These are phyloP conservation scores for Brachionus plicatilis DNA, from an alignment of 1,140 invertebrate genomes.

Conservation along the genomic window DNA sequence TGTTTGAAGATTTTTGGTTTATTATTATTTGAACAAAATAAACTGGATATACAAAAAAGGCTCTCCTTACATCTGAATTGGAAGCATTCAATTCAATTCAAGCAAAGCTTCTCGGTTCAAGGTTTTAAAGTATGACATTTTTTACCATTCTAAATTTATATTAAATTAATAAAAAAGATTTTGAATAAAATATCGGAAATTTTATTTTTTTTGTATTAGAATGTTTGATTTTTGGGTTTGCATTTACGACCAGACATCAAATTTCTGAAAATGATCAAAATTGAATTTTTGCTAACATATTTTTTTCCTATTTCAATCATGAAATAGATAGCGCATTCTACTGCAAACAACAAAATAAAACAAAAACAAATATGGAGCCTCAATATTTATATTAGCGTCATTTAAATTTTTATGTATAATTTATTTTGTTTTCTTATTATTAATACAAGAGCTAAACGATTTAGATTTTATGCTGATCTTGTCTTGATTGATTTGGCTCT, in stretches of 20 bases:
- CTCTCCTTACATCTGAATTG: neutral
- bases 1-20: neutral
- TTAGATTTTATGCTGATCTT: neutral
- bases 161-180: too few relatives aligned
- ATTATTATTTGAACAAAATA: neutral
- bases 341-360: neutral
- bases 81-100: neutral
- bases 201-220: neutral
- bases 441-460: neutral
- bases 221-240: too few relatives aligned
- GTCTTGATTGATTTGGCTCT: neutral
- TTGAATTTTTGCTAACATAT: too few relatives aligned
- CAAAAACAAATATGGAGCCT: neutral
- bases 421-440: neutral
- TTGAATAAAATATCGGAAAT: neutral
- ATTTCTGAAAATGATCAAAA: too few relatives aligned
- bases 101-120: neutral
- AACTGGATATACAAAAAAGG: neutral
- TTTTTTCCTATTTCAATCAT: neutral
- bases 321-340: neutral
- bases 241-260: too few relatives aligned
- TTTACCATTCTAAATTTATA: too few relatives aligned
- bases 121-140: neutral
- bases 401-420: neutral
- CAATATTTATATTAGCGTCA: neutral